Base-by-base conservation (phyloP, 2,888 invertebrate species). In the Nematopogon swammerdamellus region DNA sequence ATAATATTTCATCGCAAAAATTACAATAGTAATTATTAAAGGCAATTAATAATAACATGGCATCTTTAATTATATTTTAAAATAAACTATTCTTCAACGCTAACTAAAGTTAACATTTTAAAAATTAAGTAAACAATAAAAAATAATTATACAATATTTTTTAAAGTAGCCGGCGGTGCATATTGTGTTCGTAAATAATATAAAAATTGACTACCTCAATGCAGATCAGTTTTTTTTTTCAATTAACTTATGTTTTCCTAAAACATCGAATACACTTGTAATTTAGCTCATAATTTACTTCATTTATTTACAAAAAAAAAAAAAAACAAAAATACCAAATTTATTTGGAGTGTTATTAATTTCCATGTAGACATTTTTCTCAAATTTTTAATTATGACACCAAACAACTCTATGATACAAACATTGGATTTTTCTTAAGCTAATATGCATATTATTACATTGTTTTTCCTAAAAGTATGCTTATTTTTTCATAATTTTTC, bases 31-130 rank as follows among this genome's bases (percentile, higher is more conserved):
- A 68, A 68, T 66, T 25, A 44, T 46, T 29, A 19, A 25, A 45
- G 30, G 29, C 71, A 71, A 70, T 68, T 68, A 68, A 61, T 62
- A 60, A 63, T 45, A 67, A 76, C 77, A 79, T 79, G 79, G 79
- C 79, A 76, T 77, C 77, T 57, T 63, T 70, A 68, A 47, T 30
- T 14, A 25, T 16, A 44, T 16, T 44, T 44, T 44, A 44, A 44
- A 18, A 18, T 44, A 44, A 18, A 44, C 19, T 16, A 50, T 30
- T 48, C n/a, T 47, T 51, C 46, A 51, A 49, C 49, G 46, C 46
- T 46, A 51, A 49, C 47, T 46, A 51, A 47, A 47, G 49, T 47
- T 49, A 51, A 45, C 47, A 36, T 18, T 36, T 47, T 17, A 18
- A 5, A 14, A 42, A 47, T 10, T 25, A 30, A 30, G 30, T 17